phyloP scores from a whole-genome alignment of 2,888 invertebrate species.

The Drosophila austrosaltans region DNA sequence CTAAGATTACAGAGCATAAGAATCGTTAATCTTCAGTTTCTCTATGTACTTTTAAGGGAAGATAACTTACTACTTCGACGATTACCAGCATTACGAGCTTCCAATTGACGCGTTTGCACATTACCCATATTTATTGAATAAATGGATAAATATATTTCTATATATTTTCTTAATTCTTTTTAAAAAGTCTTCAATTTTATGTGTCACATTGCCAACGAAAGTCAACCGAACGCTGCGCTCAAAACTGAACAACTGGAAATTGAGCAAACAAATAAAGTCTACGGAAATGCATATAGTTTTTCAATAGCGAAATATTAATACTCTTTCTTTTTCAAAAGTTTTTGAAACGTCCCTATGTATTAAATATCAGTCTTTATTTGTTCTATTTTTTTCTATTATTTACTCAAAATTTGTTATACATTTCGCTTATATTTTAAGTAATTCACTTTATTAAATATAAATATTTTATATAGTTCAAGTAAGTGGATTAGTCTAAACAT shows the following conservation, averaged over 20 bases:
- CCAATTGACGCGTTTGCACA: constrained; percentile 64
- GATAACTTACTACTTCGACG: constrained; percentile 73
- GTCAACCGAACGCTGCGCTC: constrained; percentile 56
- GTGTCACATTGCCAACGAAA: constrained; percentile 56
- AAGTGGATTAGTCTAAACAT: too few species aligned
- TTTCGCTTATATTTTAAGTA: too few species aligned
- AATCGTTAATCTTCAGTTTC: too few species aligned
- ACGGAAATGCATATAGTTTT: neutral
- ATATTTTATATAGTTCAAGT: too few species aligned
- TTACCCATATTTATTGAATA: constrained; percentile 71
- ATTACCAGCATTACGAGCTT: constrained; percentile 59
- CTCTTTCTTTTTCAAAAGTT: neutral
- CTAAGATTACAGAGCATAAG: constrained; percentile 45
- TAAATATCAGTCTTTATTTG: too few species aligned
- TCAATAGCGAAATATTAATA: neutral
- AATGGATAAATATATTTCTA: constrained; percentile 36
- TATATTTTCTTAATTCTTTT: constrained; percentile 42
- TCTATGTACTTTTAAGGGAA: neutral
- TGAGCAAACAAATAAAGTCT: constrained; percentile 46
- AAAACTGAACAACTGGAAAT: constrained; percentile 55
- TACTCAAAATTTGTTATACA: too few species aligned
- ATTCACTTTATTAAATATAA: too few species aligned
- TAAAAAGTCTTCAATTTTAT: constrained; percentile 10
- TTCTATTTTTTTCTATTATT: too few species aligned
- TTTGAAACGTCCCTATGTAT: neutral